These are phyloP conservation scores for Andrena praecox DNA, from an alignment of 2,888 invertebrate genomes.

Conservation along the genomic window DNA sequence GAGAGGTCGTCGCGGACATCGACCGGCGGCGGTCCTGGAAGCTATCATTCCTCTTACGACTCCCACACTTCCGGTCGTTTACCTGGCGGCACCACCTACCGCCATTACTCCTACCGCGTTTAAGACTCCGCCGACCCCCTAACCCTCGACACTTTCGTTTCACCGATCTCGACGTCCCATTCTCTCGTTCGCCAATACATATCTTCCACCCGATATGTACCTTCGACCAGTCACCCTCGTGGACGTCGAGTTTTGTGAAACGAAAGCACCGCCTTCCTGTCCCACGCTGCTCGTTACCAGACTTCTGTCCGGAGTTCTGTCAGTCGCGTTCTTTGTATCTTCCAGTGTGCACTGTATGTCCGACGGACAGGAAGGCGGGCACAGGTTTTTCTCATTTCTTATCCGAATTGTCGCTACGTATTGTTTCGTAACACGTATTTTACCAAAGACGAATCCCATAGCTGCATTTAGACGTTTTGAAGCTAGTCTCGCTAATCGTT, in stretches of 20 bases:
- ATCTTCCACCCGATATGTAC: no score
- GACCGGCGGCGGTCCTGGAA: conserved; percentile 91
- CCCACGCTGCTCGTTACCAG: neutral
- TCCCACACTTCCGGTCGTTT: conserved; percentile 92
- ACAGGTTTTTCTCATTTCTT: conserved; percentile 1
- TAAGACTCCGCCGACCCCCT: conserved; percentile 84
- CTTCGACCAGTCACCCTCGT: neutral
- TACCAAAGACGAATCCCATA: conserved; percentile 12
- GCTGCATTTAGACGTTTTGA: conserved; percentile 64
- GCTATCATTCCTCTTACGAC: conserved; percentile 92
- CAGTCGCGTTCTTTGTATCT: neutral
- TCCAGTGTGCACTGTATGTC: neutral
- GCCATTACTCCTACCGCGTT: conserved; percentile 95
- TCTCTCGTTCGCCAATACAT: neutral
- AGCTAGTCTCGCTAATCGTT: conserved; percentile 28
- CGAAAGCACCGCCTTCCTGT: conserved; percentile 41
- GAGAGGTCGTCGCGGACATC: conserved; percentile 89
- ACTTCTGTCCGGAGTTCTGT: neutral
- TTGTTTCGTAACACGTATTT: conserved; percentile 14
- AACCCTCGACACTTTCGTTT: conserved; percentile 42
- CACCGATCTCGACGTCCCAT: conserved; percentile 37
- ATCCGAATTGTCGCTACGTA: conserved; percentile 18
- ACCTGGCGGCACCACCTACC: conserved; percentile 93
- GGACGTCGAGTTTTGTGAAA: conserved; percentile 45
- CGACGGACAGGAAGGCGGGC: conserved; percentile 8